These are phyloP conservation scores for Eubucco bourcierii DNA, from an alignment of 2,113 vertebrate genomes.

Conservation along the genomic window DNA sequence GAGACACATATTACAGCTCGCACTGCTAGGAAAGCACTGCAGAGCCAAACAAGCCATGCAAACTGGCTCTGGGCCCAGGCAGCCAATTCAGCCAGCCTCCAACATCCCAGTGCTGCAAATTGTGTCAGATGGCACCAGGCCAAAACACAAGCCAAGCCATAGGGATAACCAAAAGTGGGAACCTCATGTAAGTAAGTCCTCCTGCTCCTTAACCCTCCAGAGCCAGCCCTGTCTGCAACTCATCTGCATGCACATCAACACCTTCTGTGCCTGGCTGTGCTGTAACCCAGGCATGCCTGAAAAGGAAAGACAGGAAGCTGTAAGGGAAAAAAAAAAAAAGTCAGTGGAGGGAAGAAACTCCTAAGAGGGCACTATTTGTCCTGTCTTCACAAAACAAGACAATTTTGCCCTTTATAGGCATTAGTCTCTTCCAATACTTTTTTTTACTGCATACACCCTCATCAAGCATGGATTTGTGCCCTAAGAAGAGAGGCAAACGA, in stretches of 20 bases:
- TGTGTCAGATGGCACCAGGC: constrained; percentile 5
- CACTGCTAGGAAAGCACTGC: background rate
- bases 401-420: background rate
- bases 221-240: background rate
- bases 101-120: background rate
- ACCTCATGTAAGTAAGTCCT: background rate
- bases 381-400: background rate
- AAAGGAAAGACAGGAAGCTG: background rate
- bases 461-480: background rate
- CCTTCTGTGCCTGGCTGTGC: background rate
- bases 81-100: constrained; percentile 31
- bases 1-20: constrained; percentile 19
- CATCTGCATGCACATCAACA: background rate
- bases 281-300: background rate
- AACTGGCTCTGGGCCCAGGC: constrained; percentile 38
- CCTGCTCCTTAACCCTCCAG: background rate
- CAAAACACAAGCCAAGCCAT: constrained; percentile 24
- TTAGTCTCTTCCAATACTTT: background rate
- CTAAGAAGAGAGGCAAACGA: background rate
- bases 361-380: rapidly evolving
- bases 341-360: background rate
- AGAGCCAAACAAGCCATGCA: constrained; percentile 35
- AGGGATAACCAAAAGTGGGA: constrained; percentile 37
- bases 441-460: background rate
- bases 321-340: background rate